These are phyloP conservation scores for Entomyzon cyanotis DNA, from an alignment of 2,113 vertebrate genomes.

Conservation along the genomic window DNA sequence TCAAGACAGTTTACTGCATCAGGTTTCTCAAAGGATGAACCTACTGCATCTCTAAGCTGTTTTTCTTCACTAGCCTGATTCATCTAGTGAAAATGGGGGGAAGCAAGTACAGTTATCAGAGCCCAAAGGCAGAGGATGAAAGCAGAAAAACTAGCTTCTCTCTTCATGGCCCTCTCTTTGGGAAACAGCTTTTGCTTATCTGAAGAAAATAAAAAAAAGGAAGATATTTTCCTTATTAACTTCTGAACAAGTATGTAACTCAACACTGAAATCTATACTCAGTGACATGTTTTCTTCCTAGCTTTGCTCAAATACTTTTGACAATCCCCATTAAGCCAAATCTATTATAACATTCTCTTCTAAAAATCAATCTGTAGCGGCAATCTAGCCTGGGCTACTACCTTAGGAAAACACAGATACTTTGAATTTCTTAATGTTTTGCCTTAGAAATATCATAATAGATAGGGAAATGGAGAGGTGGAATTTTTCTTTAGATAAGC, in stretches of 20 bases:
- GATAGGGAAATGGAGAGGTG: background rate
- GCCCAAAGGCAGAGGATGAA: constrained; percentile 43
- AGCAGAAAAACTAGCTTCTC: background rate
- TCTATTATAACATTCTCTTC: background rate
- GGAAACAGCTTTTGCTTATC: constrained; percentile 40
- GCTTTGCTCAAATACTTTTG: background rate
- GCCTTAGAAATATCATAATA: background rate
- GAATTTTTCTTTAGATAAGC: background rate
- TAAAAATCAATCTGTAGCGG: background rate
- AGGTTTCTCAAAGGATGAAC: constrained; percentile 39
- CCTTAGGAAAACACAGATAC: background rate
- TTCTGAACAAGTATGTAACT: background rate
- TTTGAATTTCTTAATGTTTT: background rate
- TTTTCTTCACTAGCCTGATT: constrained; percentile 29
- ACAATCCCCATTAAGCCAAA: background rate
- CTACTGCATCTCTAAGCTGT: constrained; percentile 27
- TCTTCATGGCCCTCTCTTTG: background rate
- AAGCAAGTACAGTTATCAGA: background rate
- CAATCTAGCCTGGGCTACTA: background rate
- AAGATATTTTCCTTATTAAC: background rate
- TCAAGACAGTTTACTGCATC: constrained; percentile 25
- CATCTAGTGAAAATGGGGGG: background rate
- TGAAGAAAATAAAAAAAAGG: background rate
- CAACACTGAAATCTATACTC: background rate
- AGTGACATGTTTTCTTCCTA: background rate